Evolutionary conservation across 2,888 invertebrate genomes (phyloP).

Genomic region (Chirona hameri): DNA sequence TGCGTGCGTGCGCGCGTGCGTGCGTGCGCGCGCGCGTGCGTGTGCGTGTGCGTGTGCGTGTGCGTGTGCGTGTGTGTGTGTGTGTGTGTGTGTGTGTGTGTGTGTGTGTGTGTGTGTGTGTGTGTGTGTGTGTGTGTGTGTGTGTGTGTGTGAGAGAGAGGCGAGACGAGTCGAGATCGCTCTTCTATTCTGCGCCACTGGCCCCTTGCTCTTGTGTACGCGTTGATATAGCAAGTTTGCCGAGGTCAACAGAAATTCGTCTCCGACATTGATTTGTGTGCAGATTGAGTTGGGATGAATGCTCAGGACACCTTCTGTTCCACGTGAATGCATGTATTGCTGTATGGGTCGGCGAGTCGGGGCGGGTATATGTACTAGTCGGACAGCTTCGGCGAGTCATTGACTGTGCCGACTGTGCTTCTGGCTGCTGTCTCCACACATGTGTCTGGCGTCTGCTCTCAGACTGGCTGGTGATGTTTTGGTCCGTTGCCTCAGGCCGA

Average conservation of each 20-base stretch:
- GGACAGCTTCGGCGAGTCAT: not conserved
- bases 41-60: not conserved
- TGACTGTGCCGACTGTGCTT: not conserved
- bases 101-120: conserved; percentile 13
- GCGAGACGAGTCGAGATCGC: no score
- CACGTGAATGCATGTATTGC: not conserved
- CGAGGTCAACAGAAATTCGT: no score
- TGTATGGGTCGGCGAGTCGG: no score
- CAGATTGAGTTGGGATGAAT: no score
- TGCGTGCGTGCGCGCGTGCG: no score
- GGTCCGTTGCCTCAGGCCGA: conserved; percentile 33
- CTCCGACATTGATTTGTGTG: no score
- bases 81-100: not conserved
- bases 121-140: not conserved
- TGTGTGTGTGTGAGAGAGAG: no score
- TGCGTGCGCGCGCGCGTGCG: not conserved
- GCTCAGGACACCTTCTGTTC: not conserved
- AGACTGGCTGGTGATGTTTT: not conserved
- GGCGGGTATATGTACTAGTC: not conserved
- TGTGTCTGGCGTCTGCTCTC: not conserved
- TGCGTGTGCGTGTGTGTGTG: not conserved
- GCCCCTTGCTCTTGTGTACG: not conserved
- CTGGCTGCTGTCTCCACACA: not conserved
- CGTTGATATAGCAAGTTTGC: no score
- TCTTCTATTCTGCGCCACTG: no score